Base-by-base conservation (phyloP, 1,140 invertebrate species). In the Uloborus diversus region DNA sequence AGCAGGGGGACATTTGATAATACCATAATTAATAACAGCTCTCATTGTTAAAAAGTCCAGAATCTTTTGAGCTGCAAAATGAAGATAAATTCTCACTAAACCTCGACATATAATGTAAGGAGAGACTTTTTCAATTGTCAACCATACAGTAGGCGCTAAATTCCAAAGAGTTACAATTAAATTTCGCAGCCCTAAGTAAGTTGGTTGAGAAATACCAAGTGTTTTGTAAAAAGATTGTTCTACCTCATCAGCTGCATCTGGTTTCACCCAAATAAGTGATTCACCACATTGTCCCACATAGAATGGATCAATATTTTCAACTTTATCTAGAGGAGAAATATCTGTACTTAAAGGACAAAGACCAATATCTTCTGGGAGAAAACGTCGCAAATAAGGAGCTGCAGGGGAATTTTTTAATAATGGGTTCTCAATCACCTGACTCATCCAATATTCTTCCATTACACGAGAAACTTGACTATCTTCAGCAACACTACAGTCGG, bases 151-250 rank as follows among this genome's bases (percentile, higher is more conserved):
- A 25, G 84, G 85, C 83, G 88, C 86, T 23, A 86, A 69, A 75
- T 85, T 85, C 88, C 88, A 89, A 11, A 88, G 61, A 25, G 87
- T 83, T 20, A 89, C 65, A 65, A 89, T 83, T 23, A 88, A 81
- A 80, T 89, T 89, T 17, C 88, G 66, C 4, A 89, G 66, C 27
- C 86, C 88, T 30, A 89, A 83, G 82, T 88, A 89, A 30, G 86
- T 85, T 27, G 84, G 23, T 73, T 79, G 32, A 1, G 17, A 62
- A 66, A 70, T 80, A 13, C 82, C 79, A 61, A 85, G 85, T 47
- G 87, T 84, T 1, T 85, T 85, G 66, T 89, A 88, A 30, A 85
- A 84, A 9, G 83, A 49, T 20, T 83, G 66, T 83, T 89, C 88
- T 35, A 85, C 84, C 47, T 83, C 83, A 59, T 86, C 85, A 86